Conservation (phyloP, 1,140 invertebrate species). For the Mylabris phalerata region DNA sequence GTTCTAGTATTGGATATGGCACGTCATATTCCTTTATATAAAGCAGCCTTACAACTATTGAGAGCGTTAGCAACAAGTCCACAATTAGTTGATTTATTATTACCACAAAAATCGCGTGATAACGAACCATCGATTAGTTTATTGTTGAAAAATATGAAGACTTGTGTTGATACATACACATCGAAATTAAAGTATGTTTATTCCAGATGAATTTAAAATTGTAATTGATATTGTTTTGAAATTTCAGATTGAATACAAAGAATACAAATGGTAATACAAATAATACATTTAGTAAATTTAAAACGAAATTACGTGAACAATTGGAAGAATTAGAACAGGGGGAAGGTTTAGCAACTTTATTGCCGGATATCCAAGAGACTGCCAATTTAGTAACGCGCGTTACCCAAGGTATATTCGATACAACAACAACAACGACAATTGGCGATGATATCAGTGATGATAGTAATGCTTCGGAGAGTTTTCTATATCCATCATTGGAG, state of each 20-base stretch:
- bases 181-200: conserved; percentile 65
- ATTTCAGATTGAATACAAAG: conserved; percentile 20
- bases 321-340: conserved; percentile 71
- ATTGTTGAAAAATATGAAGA: conserved; percentile 78
- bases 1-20: conserved; percentile 83
- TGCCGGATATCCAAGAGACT: conserved; percentile 83
- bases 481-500: conserved; percentile 50
- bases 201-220: background rate
- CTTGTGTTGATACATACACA: conserved; percentile 86
- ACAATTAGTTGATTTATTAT: conserved; percentile 59
- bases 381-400: conserved; percentile 67
- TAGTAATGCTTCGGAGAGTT: conserved; percentile 28
- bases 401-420: conserved; percentile 43
- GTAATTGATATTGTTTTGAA: background rate
- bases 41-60: conserved; percentile 72
- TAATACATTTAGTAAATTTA: conserved; percentile 31
- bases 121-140: conserved; percentile 51
- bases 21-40: conserved; percentile 85
- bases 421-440: conserved; percentile 24
- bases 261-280: conserved; percentile 20
- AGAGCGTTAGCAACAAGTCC: conserved; percentile 68
- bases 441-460: conserved; percentile 41
- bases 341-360: conserved; percentile 78
- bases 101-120: conserved; percentile 49
- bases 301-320: conserved; percentile 42